These are phyloP conservation scores for Vimba vimba DNA, from an alignment of 2,113 vertebrate genomes.

Conservation along the genomic window DNA sequence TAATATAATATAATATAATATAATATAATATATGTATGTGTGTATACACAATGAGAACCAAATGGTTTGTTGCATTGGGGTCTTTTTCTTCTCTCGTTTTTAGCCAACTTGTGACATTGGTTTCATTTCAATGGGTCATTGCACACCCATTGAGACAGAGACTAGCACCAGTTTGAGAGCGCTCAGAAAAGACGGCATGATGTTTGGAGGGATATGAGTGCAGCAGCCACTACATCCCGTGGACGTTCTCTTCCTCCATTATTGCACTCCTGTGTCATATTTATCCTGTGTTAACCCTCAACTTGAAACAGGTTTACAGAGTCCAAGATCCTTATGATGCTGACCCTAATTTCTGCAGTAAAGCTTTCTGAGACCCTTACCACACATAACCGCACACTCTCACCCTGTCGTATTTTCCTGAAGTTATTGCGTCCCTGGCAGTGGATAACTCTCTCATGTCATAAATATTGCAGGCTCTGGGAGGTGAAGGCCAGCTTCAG, in stretches of 20 bases:
- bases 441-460: slow-evolving; percentile 60
- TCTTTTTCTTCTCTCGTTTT: background rate
- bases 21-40: no score
- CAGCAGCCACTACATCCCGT: background rate
- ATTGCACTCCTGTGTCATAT: slow-evolving; percentile 14
- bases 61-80: background rate
- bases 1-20: no score
- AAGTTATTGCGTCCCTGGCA: slow-evolving; percentile 58
- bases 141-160: background rate
- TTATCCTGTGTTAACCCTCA: slow-evolving; percentile 13
- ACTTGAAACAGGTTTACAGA: slow-evolving; percentile 27
- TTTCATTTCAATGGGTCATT: background rate
- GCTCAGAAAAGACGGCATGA: background rate
- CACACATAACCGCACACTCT: background rate
- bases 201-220: background rate
- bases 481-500: slow-evolving; percentile 65
- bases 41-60: background rate
- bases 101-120: background rate
- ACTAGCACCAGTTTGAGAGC: background rate
- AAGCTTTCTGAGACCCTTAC: slow-evolving; percentile 32
- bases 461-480: slow-evolving; percentile 72
- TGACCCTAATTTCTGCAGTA: slow-evolving; percentile 34
- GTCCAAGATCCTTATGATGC: background rate
- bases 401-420: slow-evolving; percentile 50
- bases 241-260: background rate